Percentiles rank a stretch among this genome's conserved stretches.
Evolutionary conservation across 2,113 vertebrate species (phyloP).

Genomic region (Irena cyanogastra): DNA sequence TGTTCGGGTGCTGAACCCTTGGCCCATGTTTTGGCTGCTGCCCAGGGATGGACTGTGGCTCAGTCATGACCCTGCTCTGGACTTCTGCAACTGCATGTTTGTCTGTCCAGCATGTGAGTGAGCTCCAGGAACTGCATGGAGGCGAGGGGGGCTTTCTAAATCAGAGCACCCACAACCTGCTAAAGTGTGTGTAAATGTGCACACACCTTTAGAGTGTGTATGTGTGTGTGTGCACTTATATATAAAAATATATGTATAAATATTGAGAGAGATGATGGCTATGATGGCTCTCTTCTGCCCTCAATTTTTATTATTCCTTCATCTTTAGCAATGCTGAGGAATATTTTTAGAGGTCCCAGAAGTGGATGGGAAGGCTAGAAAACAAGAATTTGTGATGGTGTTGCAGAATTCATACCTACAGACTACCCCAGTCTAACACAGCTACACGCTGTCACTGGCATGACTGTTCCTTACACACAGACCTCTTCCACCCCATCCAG

Average conservation of each 20-base stretch:
- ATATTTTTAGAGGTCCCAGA: background rate
- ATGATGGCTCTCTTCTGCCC: background rate
- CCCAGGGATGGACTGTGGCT: background rate
- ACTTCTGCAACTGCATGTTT: background rate
- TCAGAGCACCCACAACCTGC: background rate
- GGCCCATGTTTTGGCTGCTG: background rate
- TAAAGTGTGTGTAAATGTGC: background rate
- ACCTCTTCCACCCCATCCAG: background rate
- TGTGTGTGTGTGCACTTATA: background rate
- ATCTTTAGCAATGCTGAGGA: background rate
- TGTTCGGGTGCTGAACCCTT: background rate
- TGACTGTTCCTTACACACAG: background rate
- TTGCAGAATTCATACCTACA: background rate
- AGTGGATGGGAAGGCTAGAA: background rate
- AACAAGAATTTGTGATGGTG: background rate
- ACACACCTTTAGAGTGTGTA: background rate
- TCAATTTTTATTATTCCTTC: background rate
- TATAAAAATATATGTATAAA: background rate
- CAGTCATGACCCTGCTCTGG: background rate
- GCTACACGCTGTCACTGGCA: background rate
- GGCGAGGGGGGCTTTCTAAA: background rate
- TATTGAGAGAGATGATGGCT: background rate
- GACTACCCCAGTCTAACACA: background rate
- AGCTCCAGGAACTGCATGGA: background rate
- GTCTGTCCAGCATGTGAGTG: background rate